Evolutionary conservation across 2,797 vertebrate species (phyloP), one percentile per base, ranked within the genome.

Genomic region (Myotis planiceps): DNA sequence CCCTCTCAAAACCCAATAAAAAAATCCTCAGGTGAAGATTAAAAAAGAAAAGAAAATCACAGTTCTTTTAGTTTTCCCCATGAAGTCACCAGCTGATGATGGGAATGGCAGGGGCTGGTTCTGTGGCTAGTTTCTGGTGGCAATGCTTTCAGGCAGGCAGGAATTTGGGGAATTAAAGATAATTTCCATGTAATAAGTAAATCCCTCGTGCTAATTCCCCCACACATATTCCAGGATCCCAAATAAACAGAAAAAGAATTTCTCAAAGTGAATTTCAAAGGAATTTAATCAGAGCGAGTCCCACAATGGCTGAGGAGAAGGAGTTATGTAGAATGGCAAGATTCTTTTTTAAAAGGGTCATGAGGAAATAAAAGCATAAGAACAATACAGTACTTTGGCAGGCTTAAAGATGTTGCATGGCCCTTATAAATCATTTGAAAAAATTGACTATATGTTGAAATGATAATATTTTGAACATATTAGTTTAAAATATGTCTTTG

Each of bases 151-250:
- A 94, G 63, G 72, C 23, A 92, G 82, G 39, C 63, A 79, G n/a
- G 66, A 69, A 55, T 71, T 90, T 89, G 76, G 86, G 47, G 45
- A 92, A 96, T 65, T 92, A 74, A 91, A 92, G 23, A 68, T 53
- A 91, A 90, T 88, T 93, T 87, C 23, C 23, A 94, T 87, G 47
- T 51, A 90, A n/a, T 39, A 88, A 82, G 65, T 85, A 95, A 96
- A 92, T 75, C 18, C 15, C 27, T 83, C 29, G 53, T 96, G 74
- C 84, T 81, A 74, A 76, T 82, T 66, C 25, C 63, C 42, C 34
- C 69, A 68, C 16, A 74, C 14, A 65, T 87, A 93, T n/a, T 81
- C 27, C 42, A 53, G 45, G 9, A 92, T 72, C 37, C 18, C 42
- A 91, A 84, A 37, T 78, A 96, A 97, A 88, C 3, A 90, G 34